Conservation (phyloP, 30 jellyfish, hydroid and myxozoan genomes). For the Pelagia noctiluca region DNA sequence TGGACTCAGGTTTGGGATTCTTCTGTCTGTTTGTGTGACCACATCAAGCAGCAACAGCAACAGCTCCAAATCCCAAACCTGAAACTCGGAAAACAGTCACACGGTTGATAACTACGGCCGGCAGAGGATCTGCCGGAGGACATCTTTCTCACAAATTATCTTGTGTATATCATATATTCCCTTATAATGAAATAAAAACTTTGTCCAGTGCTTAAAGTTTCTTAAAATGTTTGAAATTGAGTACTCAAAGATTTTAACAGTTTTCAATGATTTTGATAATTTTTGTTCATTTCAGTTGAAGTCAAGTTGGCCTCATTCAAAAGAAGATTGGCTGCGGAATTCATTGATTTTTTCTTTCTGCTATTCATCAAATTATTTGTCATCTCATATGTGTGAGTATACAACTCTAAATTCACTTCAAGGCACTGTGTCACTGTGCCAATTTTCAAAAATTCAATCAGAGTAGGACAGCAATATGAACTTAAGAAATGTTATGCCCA, state of each 20-base stretch:
- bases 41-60: too few species aligned
- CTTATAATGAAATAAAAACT: too few species aligned
- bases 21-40: too few species aligned
- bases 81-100: too few species aligned
- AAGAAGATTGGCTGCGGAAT: conserved; percentile 87
- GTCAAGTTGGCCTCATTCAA: conserved; percentile 75
- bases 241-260: not conserved
- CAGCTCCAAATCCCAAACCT: too few species aligned
- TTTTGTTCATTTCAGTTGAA: conserved; percentile 30
- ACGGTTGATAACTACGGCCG: too few species aligned
- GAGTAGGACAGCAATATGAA: not conserved
- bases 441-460: not conserved
- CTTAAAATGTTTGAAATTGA: not conserved
- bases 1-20: too few species aligned
- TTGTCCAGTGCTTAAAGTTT: not conserved
- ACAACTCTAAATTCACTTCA: not conserved
- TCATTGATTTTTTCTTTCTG: conserved; percentile 78
- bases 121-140: too few species aligned
- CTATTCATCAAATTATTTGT: conserved; percentile 74
- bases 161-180: too few species aligned
- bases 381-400: conserved; percentile 67
- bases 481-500: not conserved
- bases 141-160: too few species aligned
- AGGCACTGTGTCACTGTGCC: not conserved
- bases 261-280: not conserved